Base-by-base conservation (phyloP, 2,888 invertebrate species). In the Pemphredon lugubris region DNA sequence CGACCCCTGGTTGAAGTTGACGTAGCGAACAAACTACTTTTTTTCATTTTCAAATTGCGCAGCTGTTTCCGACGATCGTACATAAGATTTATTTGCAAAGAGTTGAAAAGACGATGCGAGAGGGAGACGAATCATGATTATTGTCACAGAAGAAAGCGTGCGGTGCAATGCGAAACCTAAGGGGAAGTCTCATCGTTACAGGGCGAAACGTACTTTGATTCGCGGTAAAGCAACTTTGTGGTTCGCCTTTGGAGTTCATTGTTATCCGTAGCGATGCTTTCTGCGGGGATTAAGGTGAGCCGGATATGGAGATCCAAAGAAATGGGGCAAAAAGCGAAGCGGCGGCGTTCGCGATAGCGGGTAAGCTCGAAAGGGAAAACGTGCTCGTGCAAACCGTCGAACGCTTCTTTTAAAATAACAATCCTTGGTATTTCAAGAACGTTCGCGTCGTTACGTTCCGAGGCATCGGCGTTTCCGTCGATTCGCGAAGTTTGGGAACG, bases 231-330 rank as follows among this genome's bases (percentile, higher is more conserved):
- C 13, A 59, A 26, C 18, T 14, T 18, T 7, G 2, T 13, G 11
- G 48, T 21, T 59, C 11, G 23, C 40, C 23, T 50, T 48, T 20
- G 11, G 18, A 16, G 20, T 50, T 39, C 50, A 50, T 59, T 40
- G 59, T 50, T 59, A 59, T 32, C 50, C 14, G 58, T 14, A 40
- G 13, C 50, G 14, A 2, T 40, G 40, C 26, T 50, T 59, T 39
- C 30, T 42, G 9, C 50, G 40, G 23, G 40, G 26, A 40, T 59
- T 50, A 59, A 59, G 16, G 16, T 58, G 37, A 23, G n/a, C 16
- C 16, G 18, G 18, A 48, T 30, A 40, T 11, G 16, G 2, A 16
- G 16, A 40, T 6, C 30, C n/a, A 21, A 50, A 50, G n/a, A 32
- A 13, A 2, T 1, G 20, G 9, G 4, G 9, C 1, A 44, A 40